Conservation (phyloP, 2,888 invertebrate genomes). For the Drosophila nr. perissopoda region DNA sequence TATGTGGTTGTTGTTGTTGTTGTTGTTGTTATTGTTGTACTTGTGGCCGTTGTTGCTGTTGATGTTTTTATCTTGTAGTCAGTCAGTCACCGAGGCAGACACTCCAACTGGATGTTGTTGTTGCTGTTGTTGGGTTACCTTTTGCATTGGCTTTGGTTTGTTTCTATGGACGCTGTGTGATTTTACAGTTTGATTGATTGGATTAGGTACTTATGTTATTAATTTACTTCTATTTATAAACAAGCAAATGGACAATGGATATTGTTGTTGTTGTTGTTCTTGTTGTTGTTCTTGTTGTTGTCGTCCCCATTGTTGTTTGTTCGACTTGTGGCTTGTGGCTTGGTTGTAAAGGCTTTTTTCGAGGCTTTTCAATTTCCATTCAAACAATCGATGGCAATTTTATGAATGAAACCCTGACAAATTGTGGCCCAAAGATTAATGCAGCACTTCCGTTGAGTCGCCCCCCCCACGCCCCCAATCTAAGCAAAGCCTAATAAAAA, state of each 20-base stretch:
- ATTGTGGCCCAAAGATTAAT: constrained; percentile 70
- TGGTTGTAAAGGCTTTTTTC: constrained; percentile 18
- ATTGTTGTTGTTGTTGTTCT: constrained; percentile 33
- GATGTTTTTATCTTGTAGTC: constrained; percentile 81
- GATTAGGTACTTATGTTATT: constrained; percentile 84
- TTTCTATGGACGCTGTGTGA: constrained; percentile 71
- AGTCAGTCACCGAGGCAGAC: constrained; percentile 72
- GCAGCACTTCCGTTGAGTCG: constrained; percentile 64
- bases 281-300: constrained; percentile 34
- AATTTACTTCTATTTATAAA: constrained; percentile 82
- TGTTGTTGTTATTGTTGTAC: constrained; percentile 37
- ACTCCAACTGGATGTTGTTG: constrained; percentile 48
- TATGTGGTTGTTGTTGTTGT: constrained; percentile 19
- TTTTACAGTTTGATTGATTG: constrained; percentile 83
- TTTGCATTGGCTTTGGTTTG: constrained; percentile 68
- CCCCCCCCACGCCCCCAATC: no score
- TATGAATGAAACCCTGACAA: constrained; percentile 71
- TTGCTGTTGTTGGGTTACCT: constrained; percentile 62
- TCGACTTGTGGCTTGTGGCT: constrained; percentile 10
- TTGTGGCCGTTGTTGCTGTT: constrained; percentile 73
- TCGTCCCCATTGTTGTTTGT: constrained; percentile 14
- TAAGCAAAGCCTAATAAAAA: neutral
- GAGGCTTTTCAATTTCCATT: constrained; percentile 70
- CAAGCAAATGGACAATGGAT: constrained; percentile 74
- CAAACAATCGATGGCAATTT: constrained; percentile 55